phyloP scores from a whole-genome alignment of 2,888 invertebrate genomes.

The Stegophylla sp. region DNA sequence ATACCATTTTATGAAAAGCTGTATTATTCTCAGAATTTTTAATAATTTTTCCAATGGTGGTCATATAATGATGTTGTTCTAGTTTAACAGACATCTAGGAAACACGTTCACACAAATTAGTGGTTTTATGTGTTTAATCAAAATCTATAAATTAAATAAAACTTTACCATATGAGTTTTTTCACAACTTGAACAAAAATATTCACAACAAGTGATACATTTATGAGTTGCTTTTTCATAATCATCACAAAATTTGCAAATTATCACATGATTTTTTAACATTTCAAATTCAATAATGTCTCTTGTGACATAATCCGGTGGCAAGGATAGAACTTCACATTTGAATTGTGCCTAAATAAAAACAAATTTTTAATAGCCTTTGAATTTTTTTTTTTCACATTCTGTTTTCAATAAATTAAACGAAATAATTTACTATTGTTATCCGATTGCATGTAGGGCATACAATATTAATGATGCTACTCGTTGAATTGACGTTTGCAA shows the following conservation, averaged over 20 bases:
- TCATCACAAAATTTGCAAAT: constrained; percentile 93
- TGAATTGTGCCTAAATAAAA: constrained; percentile 61
- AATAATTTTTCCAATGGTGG: constrained; percentile 83
- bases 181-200: constrained; percentile 93
- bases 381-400: constrained; percentile 16
- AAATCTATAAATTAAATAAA: background rate
- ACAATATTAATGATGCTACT: constrained; percentile 70
- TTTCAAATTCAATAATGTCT: constrained; percentile 82
- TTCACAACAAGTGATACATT: constrained; percentile 93
- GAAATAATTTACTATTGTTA: constrained; percentile 73
- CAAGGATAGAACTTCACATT: constrained; percentile 79
- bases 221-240: constrained; percentile 90
- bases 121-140: background rate
- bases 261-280: constrained; percentile 75
- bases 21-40: constrained; percentile 77
- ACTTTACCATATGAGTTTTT: constrained; percentile 79
- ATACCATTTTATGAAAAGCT: constrained; percentile 87
- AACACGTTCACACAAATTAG: background rate
- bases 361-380: constrained; percentile 10
- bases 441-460: constrained; percentile 84
- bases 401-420: constrained; percentile 14
- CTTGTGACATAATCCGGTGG: constrained; percentile 86
- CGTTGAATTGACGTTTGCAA: constrained; percentile 75
- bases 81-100: constrained; percentile 44
- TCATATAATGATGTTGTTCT: constrained; percentile 82